Evolutionary conservation across 1,140 invertebrate species (phyloP).

Genomic region (Meloidogyne chitwoodi): DNA sequence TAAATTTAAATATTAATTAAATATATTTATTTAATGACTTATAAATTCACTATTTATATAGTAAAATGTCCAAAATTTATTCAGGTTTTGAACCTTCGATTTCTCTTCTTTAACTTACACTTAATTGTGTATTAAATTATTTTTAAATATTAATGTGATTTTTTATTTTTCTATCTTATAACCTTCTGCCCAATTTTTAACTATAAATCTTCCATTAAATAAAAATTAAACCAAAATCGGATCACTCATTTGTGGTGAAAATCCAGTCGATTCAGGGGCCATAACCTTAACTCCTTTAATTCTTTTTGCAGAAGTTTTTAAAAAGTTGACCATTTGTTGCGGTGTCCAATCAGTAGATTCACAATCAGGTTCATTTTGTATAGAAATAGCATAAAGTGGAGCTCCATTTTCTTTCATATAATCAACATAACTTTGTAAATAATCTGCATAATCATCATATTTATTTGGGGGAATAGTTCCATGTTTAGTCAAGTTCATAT

Average conservation of each 20-base stretch:
- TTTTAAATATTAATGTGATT: no score
- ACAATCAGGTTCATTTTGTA: neutral
- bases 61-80: no score
- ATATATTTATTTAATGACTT: no score
- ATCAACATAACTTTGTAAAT: neutral
- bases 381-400: neutral
- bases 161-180: no score
- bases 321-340: neutral
- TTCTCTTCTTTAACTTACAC: no score
- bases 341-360: neutral
- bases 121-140: no score
- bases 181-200: no score
- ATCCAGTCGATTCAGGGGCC: neutral
- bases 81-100: no score
- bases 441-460: neutral
- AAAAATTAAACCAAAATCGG: neutral
- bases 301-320: neutral
- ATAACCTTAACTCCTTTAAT: neutral
- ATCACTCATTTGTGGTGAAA: neutral
- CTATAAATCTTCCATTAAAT: no score
- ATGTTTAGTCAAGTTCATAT: neutral
- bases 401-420: neutral
- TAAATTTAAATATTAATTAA: no score
- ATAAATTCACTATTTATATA: no score
- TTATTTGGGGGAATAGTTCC: neutral